Evolutionary conservation across 2,888 invertebrate genomes (phyloP), one percentile per base, ranked within the genome.

Genomic region (Microctonus aethiopoides): DNA sequence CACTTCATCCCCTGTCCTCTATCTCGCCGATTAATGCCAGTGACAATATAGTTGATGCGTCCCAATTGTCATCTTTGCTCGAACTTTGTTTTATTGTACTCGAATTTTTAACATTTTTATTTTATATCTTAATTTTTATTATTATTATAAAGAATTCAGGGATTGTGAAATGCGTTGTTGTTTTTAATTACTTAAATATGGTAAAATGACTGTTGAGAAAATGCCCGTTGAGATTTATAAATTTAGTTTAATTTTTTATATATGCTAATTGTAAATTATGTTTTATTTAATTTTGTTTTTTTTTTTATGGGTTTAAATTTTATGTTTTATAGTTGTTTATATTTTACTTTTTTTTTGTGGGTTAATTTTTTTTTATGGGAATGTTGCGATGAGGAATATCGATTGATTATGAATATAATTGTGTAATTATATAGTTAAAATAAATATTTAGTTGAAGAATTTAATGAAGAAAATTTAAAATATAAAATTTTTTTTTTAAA

Each of bases 181-280:
- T n/a, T 68, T 80, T 80, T 81, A 81, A 81, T 81, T 81, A 81
- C 75, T 73, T 68, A 74, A 81, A 81, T 81, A 81, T 81, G 80
- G 79, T 81, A 81, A 81, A 73, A 76, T 66, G 26, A 41, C 51
- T 64, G 75, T 71, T 76, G n/a, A n/a, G n/a, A 76, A 74, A 79
- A 77, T 68, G 77, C 76, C 73, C 74, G 76, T 73, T 75, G 78
- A 79, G 79, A 80, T 80, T 80, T 80, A 80, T 80, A 72, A 20
- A 16, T 46, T 46, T 46, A 46, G n/a, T 46, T 46, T 65, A 57
- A 66, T 57, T 57, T 41, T 16, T 29, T 7, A 57, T 57, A 57
- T 57, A 64, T 64, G 63, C 29, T 64, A 64, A 64, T 34, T 4
- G 7, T 7, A 29, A 29, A 29, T 5, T 29, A 5, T 29, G 29